A percentile compares a stretch with the other conserved stretches of the same genome.
Conservation (phyloP, 2,113 vertebrate species). For the Candoia aspera region DNA sequence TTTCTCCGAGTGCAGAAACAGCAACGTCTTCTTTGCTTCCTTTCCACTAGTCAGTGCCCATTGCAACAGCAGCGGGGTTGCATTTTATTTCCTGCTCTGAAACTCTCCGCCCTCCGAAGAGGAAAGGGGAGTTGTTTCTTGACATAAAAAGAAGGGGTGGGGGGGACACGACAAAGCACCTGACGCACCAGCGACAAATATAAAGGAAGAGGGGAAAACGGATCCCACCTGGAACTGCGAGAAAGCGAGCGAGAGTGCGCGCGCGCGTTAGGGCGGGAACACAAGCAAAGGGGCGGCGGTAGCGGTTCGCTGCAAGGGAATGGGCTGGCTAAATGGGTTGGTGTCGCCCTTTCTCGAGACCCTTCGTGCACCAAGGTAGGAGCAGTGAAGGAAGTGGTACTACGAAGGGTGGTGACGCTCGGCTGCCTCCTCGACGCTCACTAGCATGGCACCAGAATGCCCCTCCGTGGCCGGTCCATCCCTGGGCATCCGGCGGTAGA, state of each 20-base stretch:
- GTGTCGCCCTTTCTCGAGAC: background rate
- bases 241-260: background rate
- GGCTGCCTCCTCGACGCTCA: background rate
- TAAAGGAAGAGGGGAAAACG: background rate
- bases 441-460: conserved; percentile 54
- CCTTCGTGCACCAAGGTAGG: background rate
- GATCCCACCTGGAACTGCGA: conserved; percentile 14
- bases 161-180: background rate
- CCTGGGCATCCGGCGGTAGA: conserved; percentile 28
- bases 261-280: conserved; percentile 14
- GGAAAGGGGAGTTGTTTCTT: background rate
- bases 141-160: background rate
- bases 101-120: conserved; percentile 2
- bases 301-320: background rate
- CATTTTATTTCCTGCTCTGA: conserved; percentile 28
- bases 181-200: background rate
- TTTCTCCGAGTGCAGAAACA: background rate
- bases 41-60: conserved; percentile 39
- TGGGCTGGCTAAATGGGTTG: background rate
- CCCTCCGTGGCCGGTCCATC: conserved; percentile 43
- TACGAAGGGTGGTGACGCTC: background rate
- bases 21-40: conserved; percentile 49
- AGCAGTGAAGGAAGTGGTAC: background rate
- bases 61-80: conserved; percentile 32
- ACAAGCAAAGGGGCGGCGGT: background rate